Evolutionary conservation across 2,113 vertebrate genomes (phyloP).

Genomic region (Aptenodytes patagonicus): DNA sequence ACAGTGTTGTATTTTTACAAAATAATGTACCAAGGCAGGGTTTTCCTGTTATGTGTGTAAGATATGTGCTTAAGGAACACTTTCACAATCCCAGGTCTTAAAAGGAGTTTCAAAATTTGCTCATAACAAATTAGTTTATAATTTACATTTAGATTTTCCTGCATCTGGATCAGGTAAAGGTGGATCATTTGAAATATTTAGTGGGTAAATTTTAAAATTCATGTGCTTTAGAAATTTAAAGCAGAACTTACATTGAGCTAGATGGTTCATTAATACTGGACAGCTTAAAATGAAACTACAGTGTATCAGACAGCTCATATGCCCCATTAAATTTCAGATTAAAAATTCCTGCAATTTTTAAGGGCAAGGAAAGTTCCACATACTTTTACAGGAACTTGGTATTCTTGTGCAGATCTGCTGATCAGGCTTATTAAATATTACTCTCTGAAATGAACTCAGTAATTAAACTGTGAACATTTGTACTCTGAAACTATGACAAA

Average conservation of each 20-base stretch:
- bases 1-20: not conserved
- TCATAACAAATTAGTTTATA: not conserved
- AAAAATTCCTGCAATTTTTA: slow-evolving; percentile 33
- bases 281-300: slow-evolving; percentile 60
- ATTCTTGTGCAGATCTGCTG: slow-evolving; percentile 21
- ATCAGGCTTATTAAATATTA: slow-evolving; percentile 52
- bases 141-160: not conserved
- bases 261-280: slow-evolving; percentile 40
- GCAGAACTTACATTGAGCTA: not conserved
- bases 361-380: slow-evolving; percentile 33
- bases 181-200: slow-evolving; percentile 6
- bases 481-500: slow-evolving; percentile 13
- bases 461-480: slow-evolving; percentile 30
- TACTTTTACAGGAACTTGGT: slow-evolving; percentile 42
- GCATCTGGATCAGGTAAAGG: slow-evolving; percentile 13
- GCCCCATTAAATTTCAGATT: slow-evolving; percentile 29
- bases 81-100: not conserved
- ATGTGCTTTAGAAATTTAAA: slow-evolving; percentile 7
- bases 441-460: slow-evolving; percentile 32
- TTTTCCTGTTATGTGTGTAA: not conserved
- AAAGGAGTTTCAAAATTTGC: not conserved
- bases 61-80: not conserved
- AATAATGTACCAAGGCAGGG: not conserved
- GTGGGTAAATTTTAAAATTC: slow-evolving; percentile 46
- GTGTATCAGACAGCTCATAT: slow-evolving; percentile 18